phyloP scores from a whole-genome alignment of 2,797 vertebrate genomes.

The Lutjanus argentimaculatus region DNA sequence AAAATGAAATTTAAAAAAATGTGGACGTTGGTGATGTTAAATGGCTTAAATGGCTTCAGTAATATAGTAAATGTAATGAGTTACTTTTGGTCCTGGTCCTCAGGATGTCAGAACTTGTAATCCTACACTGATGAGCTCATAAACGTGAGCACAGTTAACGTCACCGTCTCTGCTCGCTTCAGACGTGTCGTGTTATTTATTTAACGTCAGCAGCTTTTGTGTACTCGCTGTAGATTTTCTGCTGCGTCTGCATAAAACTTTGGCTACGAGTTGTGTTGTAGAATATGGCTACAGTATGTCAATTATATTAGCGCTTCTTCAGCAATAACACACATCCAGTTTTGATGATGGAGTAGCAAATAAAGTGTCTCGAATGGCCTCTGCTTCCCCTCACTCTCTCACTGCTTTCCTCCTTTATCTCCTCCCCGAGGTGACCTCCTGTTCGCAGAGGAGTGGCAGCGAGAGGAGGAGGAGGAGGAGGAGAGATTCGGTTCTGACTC shows the following conservation, averaged over 20 bases:
- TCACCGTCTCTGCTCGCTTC: background rate
- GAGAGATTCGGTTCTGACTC: background rate
- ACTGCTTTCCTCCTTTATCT: background rate
- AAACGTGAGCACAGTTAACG: background rate
- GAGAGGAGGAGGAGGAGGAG: no score
- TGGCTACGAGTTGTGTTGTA: conserved; percentile 8
- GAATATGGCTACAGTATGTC: conserved; percentile 36
- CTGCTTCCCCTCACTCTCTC: background rate
- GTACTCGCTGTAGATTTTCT: background rate
- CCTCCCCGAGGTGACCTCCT: background rate
- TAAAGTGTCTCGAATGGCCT: conserved; percentile 21
- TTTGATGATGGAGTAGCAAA: conserved; percentile 55
- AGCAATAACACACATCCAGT: conserved; percentile 50
- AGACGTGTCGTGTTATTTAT: conserved; percentile 8
- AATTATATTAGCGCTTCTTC: conserved; percentile 52
- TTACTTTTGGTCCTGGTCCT: background rate
- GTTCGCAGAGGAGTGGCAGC: background rate
- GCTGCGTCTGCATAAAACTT: conserved; percentile 48
- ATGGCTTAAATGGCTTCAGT: background rate
- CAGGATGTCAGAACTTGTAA: no score
- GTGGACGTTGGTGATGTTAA: background rate
- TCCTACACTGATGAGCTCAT: background rate
- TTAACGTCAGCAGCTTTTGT: conserved; percentile 18
- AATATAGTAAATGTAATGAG: background rate
- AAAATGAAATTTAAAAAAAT: no score